Evolutionary conservation across 2,797 vertebrate species (phyloP).

Genomic region (Aplochiton taeniatus): DNA sequence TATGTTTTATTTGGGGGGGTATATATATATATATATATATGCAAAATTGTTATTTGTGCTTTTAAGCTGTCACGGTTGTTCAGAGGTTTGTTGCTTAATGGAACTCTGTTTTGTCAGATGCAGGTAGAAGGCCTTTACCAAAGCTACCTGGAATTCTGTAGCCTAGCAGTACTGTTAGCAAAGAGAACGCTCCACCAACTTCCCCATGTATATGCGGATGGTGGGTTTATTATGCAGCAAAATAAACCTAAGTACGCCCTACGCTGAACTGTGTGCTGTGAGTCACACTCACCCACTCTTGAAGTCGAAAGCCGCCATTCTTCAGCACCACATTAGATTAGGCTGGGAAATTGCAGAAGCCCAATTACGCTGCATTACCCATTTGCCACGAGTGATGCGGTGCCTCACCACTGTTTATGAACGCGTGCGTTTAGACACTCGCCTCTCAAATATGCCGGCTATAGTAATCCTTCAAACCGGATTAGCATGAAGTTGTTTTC

Average conservation of each 20-base stretch:
- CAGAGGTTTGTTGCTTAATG: too few relatives aligned
- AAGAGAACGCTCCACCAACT: too few relatives aligned
- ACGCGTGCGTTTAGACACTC: slow-evolving; percentile 44
- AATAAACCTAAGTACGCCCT: slow-evolving; percentile 8
- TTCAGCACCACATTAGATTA: slow-evolving; percentile 11
- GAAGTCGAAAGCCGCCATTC: slow-evolving; percentile 14
- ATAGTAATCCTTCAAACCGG: slow-evolving; percentile 63
- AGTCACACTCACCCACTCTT: slow-evolving; percentile 2
- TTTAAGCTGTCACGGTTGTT: too few relatives aligned
- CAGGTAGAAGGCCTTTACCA: too few relatives aligned
- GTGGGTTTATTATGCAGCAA: not conserved
- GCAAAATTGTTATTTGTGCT: too few relatives aligned
- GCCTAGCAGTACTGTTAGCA: too few relatives aligned
- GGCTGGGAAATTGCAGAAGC: not conserved
- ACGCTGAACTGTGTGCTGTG: not conserved
- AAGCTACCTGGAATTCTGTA: too few relatives aligned
- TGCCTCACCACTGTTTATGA: slow-evolving; percentile 48
- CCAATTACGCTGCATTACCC: slow-evolving; percentile 11
- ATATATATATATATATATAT: too few relatives aligned
- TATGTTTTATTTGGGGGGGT: too few relatives aligned
- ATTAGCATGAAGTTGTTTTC: slow-evolving; percentile 58
- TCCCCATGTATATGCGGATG: too few relatives aligned
- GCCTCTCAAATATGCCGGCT: slow-evolving; percentile 49
- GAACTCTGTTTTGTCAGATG: too few relatives aligned
- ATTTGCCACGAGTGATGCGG: slow-evolving; percentile 22